A percentile compares a stretch with the other conserved stretches of the same genome.
phyloP scores from a whole-genome alignment of 2,888 invertebrate species.

The Sericinus montela region DNA sequence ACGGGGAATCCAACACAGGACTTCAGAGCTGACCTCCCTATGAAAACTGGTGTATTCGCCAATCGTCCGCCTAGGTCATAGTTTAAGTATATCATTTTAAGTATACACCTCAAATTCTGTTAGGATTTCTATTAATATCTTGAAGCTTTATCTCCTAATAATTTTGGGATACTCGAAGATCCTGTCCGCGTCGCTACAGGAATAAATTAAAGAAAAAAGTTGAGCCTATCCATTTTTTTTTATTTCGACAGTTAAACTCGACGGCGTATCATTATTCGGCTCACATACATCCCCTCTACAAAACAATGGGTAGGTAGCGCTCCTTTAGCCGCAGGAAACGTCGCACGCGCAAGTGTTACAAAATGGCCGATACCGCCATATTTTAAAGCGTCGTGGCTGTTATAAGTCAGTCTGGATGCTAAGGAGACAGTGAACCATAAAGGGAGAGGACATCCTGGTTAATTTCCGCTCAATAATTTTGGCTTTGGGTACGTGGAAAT shows the following conservation, averaged over 20 bases:
- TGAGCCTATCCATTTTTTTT: conserved; percentile 43
- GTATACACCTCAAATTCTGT: conserved; percentile 5
- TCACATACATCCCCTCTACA: conserved; percentile 65
- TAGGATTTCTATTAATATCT: conserved; percentile 9
- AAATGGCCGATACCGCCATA: conserved; percentile 58
- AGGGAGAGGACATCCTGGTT: conserved; percentile 67
- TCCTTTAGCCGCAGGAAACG: conserved; percentile 74
- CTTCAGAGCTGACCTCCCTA: too few relatives aligned
- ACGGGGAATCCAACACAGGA: too few relatives aligned
- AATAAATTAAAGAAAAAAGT: conserved; percentile 21
- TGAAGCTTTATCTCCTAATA: conserved; percentile 7
- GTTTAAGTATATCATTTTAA: too few relatives aligned
- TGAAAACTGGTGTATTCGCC: too few relatives aligned
- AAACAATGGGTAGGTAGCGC: conserved; percentile 72
- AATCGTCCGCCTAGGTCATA: too few relatives aligned
- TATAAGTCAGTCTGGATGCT: conserved; percentile 64
- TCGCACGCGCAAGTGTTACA: conserved; percentile 64
- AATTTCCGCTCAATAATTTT: conserved; percentile 57
- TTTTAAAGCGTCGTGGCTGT: conserved; percentile 35
- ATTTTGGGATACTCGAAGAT: conserved; percentile 9
- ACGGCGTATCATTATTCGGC: conserved; percentile 50
- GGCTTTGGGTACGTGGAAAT: conserved; percentile 33
- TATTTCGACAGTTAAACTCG: conserved; percentile 51
- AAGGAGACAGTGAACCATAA: conserved; percentile 64
- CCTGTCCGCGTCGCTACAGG: conserved; percentile 2